Evolutionary conservation across 2,888 invertebrate genomes (phyloP), one percentile per base, ranked within the genome.

Genomic region (Drepana falcataria): DNA sequence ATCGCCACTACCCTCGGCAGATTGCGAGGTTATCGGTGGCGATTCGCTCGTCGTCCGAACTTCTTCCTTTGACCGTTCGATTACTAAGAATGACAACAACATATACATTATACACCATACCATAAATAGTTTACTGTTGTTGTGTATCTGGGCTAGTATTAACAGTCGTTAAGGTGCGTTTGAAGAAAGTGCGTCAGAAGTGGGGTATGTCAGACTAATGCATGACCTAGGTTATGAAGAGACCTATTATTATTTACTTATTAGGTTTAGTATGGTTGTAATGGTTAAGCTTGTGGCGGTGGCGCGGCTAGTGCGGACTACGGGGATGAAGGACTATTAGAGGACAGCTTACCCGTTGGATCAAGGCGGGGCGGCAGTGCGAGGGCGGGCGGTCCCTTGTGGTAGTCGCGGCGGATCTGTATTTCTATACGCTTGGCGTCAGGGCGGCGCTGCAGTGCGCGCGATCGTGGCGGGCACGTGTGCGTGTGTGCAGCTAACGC

Each of bases 401-500:
- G 73, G 68, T 89, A 89, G 68, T 89, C 90, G 65, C 85, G 85
- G 51, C 90, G 81, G 53, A 90, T 87, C 64, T 90, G 90, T 67
- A 90, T 89, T 69, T 89, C 87, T 53, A 90, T 88, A 56, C 73
- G 75, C 63, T 81, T 84, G 62, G 68, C 63, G 44, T 83, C 87
- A 34, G 58, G 70, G 33, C 68, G 73, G 2, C 75, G 68, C 1
- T 75, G 68, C 1, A 73, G 60, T 2, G 83, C 86, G 0, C 86
- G 68, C 7, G 69, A 81, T 49, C 93, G 85, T 59, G 93, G 92
- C 59, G 85, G 91, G 77, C 95, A 96, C 55, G 93, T 93, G 73
- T 94, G 93, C 47, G 94, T 92, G 83, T 95, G 96, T 34, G 95
- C 93, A 4, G 93, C 92, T 2, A 95, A 85, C 2, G 95, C 95